Evolutionary conservation across 2,797 vertebrate species (phyloP), one percentile per base, ranked within the genome.

Genomic region (Tolypeutes matacus): DNA sequence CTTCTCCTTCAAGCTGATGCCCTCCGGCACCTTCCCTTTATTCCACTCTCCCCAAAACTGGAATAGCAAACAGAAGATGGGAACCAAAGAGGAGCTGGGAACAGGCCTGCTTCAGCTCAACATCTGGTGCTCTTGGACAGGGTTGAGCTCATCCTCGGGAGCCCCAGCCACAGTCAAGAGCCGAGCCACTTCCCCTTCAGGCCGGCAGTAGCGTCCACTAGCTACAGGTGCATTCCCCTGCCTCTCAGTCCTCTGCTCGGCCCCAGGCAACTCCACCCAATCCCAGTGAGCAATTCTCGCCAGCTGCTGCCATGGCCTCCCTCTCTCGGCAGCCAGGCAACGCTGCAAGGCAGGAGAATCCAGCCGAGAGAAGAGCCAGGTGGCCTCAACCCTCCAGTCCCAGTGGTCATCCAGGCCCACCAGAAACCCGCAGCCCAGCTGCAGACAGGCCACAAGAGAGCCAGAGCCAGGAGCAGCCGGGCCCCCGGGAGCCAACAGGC

Each of bases 71-170:
- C n/a, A 85, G 75, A 92, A 69, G 56, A 88, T 12, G 39, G 27
- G 58, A 84, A 92, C 46, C 83, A 94, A 89, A 58, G 25, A 27
- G 60, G 58, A 86, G 20, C 42, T 46, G 42, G 14, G 7, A 78
- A 97, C 99, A 99, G 62, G 99, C 99, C 97, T 98, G 99, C 94
- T 99, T 99, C 91, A 99, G 98, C 97, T 99, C 99, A 0, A 98
- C 94, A 13, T 99, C 99, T 0, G 99, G 98, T n/a, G 99, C 9
- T 39, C 99, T 1, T 98, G 98, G 96, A 99, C 99, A 42, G 99
- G 99, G 97, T 99, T 99, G 42, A 99, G 98, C 93, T 99, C 99
- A n/a, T 99, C 99, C 97, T 99, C 99, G 27, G 99, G 98, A 90
- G 99, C 98, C 31, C 93, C 97, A 1, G 98, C 98, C 98, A 99